Evolutionary conservation across 2,797 vertebrate genomes (phyloP), one percentile per base, ranked within the genome.

Genomic region (Melopsittacus undulatus): DNA sequence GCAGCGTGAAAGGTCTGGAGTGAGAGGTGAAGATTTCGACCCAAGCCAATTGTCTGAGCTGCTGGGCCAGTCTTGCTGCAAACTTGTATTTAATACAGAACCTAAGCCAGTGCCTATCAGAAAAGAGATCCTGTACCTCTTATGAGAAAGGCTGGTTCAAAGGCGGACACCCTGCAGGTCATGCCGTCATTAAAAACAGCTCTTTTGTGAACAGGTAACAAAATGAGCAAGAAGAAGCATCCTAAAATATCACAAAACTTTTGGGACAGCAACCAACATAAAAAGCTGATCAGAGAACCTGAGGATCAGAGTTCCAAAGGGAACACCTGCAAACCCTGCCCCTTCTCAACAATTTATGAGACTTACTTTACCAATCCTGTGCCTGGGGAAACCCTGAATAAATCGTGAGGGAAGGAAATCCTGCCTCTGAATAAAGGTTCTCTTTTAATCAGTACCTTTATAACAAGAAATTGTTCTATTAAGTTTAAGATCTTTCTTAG

Each of bases 41-140:
- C 16, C 11, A 5, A 7, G 15, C 49, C 48, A 32, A 10, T 45
- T 52, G 6, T 52, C 63, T 13, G 26, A 89, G 51, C 29, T 72
- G 48, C 17, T 82, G 70, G 32, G 45, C 15, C 4, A 0, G 82
- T 64, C 48, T 61, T 0, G 0, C 48, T 49, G 46, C 45, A 59
- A 92, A 70, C 9, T 10, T 2, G 0, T 24, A 19, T 34, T 56
- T 68, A 45, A 15, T 51, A 64, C 4, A 56, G 64, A 79, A 49
- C 3, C 23, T 27, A 30, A 63, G 32, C 9, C 43, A 67, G 13
- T 8, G 56, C 24, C 69, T 66, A 26, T 32, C 10, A 54, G 34
- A 49, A 51, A n/a, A 74, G 14, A 75, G 24, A 10, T 59, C 45
- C 4, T 32, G 34, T 20, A 8, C 21, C 22, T 16, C n/a, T 80